Evolutionary conservation across 2,113 vertebrate genomes (phyloP).

Genomic region (Ciconia maguari): DNA sequence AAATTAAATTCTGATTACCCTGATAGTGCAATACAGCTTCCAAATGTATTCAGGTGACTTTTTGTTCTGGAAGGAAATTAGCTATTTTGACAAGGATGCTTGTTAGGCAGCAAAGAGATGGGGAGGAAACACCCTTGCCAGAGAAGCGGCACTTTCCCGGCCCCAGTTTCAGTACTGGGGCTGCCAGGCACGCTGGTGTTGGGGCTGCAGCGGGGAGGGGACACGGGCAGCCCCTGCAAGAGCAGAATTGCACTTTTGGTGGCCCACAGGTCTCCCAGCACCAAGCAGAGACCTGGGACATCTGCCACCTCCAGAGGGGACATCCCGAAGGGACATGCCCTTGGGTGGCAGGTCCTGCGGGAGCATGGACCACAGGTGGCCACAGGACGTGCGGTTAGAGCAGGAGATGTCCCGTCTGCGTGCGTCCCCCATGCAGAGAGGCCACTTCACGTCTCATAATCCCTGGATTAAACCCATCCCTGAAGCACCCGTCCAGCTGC

Average conservation of each 20-base stretch:
- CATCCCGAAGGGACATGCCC: not conserved
- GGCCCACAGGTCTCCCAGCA: not conserved
- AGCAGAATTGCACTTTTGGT: not conserved
- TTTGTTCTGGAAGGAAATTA: conserved; percentile 56
- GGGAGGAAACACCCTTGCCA: not conserved
- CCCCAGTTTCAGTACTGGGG: not conserved
- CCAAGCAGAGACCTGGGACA: not conserved
- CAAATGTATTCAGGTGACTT: conserved; percentile 62
- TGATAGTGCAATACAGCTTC: conserved; percentile 40
- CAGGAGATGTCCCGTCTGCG: not conserved
- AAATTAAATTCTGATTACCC: conserved; percentile 68
- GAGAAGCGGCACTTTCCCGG: not conserved
- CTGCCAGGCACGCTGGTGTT: not conserved
- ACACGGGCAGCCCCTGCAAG: not conserved
- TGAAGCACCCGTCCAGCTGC: not conserved
- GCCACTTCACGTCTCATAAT: not conserved
- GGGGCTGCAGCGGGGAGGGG: not conserved
- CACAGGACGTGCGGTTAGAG: rapidly evolving
- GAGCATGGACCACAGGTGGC: not conserved
- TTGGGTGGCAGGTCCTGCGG: not conserved
- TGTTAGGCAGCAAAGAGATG: not conserved
- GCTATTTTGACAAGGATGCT: conserved; percentile 45
- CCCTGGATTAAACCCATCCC: not conserved
- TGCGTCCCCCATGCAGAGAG: rapidly evolving
- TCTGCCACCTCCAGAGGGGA: not conserved